Evolutionary conservation across 2,888 invertebrate genomes (phyloP), one percentile per base, ranked within the genome.

Genomic region (Erebia ligea): DNA sequence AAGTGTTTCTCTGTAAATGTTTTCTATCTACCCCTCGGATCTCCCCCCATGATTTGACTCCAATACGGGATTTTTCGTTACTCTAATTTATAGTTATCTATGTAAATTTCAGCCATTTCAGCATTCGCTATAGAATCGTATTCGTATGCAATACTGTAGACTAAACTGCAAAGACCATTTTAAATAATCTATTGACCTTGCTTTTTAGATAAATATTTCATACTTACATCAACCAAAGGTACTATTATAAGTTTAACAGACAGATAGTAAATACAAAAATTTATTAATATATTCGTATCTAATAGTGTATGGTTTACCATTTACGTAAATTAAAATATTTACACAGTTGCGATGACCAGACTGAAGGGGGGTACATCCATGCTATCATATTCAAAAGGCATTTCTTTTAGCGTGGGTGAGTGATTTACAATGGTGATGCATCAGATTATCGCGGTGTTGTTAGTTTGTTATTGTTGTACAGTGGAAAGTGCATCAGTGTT

Each of bases 281-380:
- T 1, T 4, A 13, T 0, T 11, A 10, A 13, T 4, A 17, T 56
- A 8, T 17, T 52, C 50, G 4, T 50, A n/a, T n/a, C n/a, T n/a
- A 50, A 50, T 17, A 10, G 19, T 19, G 17, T 19, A 50, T 15
- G 45, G 45, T n/a, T 5, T 19, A 17, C 19, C 3, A 10, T 19
- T 54, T 54, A 59, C 48, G 67, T 67, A 74, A 73, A 58, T 72
- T 74, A 73, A 70, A 76, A 75, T 84, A 77, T 88, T 87, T 86
- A 77, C 69, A 77, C 87, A 88, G 79, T 66, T 82, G 87, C 21
- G 8, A 62, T 48, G 59, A 45, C 34, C 13, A 19, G 40, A 13
- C 15, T 45, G 11, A 34, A 34, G 34, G 34, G 45, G n/a, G n/a
- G 0, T 45, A 69, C 11, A 68, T 68, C 13, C 45, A 48, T 50